These are phyloP conservation scores for Drosophila flavopinicola DNA, from an alignment of 2,888 invertebrate genomes.

Conservation along the genomic window DNA sequence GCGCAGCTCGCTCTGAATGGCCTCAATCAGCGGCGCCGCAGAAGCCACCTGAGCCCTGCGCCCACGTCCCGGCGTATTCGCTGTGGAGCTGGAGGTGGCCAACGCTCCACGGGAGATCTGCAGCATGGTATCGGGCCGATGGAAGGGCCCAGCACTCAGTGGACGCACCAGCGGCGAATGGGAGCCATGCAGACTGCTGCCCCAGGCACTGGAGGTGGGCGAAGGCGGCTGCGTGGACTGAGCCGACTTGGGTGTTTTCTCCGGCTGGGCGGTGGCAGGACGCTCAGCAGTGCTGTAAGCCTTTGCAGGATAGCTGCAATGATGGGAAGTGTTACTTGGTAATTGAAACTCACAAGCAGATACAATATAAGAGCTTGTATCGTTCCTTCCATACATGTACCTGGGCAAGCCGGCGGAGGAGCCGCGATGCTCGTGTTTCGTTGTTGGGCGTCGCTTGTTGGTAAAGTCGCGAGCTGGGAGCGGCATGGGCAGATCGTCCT, in stretches of 20 bases:
- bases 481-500: constrained; percentile 83
- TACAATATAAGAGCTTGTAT: too few species aligned
- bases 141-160: constrained; percentile 88
- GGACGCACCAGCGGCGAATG: constrained; percentile 86
- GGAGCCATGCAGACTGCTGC: constrained; percentile 85
- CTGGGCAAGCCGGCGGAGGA: constrained; percentile 83
- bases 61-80: constrained; percentile 43
- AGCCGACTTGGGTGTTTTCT: constrained; percentile 79
- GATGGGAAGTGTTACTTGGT: not conserved
- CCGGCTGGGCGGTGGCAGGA: constrained; percentile 83
- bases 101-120: constrained; percentile 31
- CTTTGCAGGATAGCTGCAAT: constrained; percentile 69
- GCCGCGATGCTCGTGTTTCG: constrained; percentile 82
- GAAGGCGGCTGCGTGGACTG: constrained; percentile 84
- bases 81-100: constrained; percentile 36
- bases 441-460: constrained; percentile 72
- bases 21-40: constrained; percentile 92
- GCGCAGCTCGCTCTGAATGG: constrained; percentile 90
- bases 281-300: constrained; percentile 69
- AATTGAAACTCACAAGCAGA: too few species aligned
- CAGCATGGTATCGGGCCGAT: constrained; percentile 85
- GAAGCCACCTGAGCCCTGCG: constrained; percentile 88
- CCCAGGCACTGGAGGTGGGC: constrained; percentile 85
- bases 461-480: constrained; percentile 80
- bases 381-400: too few species aligned